Percentiles rank a stretch among this genome's conserved stretches.
Evolutionary conservation across 2,113 vertebrate species (phyloP).

Genomic region (Toxotes chatareus): DNA sequence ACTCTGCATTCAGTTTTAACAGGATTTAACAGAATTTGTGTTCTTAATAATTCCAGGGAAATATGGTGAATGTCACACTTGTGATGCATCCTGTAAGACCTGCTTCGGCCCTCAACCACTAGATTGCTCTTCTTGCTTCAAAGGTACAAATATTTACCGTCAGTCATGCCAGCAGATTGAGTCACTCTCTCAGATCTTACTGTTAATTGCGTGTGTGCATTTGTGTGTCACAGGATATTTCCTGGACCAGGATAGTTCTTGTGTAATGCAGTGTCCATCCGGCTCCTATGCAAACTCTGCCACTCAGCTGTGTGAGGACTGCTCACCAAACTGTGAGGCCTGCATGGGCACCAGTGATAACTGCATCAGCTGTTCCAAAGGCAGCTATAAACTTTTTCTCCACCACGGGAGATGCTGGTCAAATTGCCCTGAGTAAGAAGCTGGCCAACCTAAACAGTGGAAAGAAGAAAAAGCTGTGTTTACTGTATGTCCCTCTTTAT

Average conservation of each 20-base stretch:
- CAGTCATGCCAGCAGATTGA: accelerated
- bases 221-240: slow-evolving; percentile 74
- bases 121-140: slow-evolving; percentile 81
- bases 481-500: not conserved
- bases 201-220: not conserved
- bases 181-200: accelerated
- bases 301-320: slow-evolving; percentile 84
- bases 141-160: slow-evolving; percentile 55
- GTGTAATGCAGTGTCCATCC: slow-evolving; percentile 76
- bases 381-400: slow-evolving; percentile 79
- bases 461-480: not conserved
- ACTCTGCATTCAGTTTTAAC: not conserved
- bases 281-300: slow-evolving; percentile 81
- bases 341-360: slow-evolving; percentile 77
- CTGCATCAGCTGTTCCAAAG: slow-evolving; percentile 81
- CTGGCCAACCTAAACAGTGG: not conserved
- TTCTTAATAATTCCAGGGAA: slow-evolving; percentile 51
- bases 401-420: slow-evolving; percentile 84
- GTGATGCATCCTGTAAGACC: slow-evolving; percentile 75
- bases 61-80: slow-evolving; percentile 67
- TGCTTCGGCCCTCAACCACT: slow-evolving; percentile 81
- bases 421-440: slow-evolving; percentile 85
- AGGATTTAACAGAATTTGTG: not conserved
- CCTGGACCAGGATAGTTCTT: slow-evolving; percentile 84
- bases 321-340: slow-evolving; percentile 82